Percentiles rank a stretch among this genome's conserved stretches.
phyloP scores from a whole-genome alignment of 2,797 vertebrate species.

The Oreochromis mossambicus region DNA sequence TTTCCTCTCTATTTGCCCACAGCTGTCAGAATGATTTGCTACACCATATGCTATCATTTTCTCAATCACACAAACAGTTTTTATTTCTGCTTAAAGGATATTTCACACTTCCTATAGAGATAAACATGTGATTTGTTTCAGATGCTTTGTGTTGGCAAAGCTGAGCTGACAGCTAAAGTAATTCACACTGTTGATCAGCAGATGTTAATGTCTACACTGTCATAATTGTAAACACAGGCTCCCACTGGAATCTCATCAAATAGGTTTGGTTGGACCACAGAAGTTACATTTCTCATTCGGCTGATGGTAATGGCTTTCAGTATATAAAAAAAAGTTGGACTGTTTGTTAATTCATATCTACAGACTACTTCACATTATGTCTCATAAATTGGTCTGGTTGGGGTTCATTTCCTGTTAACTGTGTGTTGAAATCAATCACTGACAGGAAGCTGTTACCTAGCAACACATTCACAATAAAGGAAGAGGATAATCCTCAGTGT shows the following conservation, averaged over 20 bases:
- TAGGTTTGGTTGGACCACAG: not conserved
- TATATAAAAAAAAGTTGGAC: not conserved
- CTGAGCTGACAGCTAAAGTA: not conserved
- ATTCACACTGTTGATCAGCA: slow-evolving; percentile 3
- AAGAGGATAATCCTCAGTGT: not conserved
- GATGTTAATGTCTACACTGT: slow-evolving; percentile 10
- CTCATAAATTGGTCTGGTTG: not conserved
- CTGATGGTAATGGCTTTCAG: not conserved
- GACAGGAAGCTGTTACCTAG: slow-evolving; percentile 24
- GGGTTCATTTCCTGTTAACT: slow-evolving; percentile 11
- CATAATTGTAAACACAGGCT: slow-evolving; percentile 6
- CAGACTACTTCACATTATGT: not conserved
- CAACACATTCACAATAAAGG: slow-evolving; percentile 4
- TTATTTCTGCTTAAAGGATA: not conserved
- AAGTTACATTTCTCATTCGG: slow-evolving; percentile 21
- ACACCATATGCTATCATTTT: not conserved
- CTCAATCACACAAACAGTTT: not conserved
- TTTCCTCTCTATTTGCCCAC: not conserved
- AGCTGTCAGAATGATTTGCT: slow-evolving; percentile 28
- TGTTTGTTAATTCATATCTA: not conserved
- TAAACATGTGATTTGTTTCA: not conserved
- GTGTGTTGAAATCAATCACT: slow-evolving; percentile 1
- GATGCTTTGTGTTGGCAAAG: not conserved
- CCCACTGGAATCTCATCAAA: not conserved
- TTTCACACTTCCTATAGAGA: not conserved